Conservation (phyloP, 2,888 invertebrate species). For the Pyrrhosoma nymphula region DNA sequence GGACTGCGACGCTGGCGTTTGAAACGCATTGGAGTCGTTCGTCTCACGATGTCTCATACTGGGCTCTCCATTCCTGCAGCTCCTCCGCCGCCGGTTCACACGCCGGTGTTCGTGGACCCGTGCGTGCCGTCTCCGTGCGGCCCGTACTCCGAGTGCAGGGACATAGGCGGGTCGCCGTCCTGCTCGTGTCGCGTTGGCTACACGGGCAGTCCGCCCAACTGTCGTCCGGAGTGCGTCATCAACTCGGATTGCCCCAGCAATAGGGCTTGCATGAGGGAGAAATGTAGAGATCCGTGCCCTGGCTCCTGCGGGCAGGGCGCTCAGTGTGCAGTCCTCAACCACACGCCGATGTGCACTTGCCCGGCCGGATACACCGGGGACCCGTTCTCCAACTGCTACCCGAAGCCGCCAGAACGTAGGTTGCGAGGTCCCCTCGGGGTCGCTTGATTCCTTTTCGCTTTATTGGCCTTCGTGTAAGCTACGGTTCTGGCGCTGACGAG, state of each 20-base stretch:
- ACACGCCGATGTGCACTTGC: slow-evolving; percentile 89
- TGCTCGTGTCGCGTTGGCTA: slow-evolving; percentile 82
- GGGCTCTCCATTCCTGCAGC: slow-evolving; percentile 48
- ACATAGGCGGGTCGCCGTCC: slow-evolving; percentile 73
- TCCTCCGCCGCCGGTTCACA: slow-evolving; percentile 71
- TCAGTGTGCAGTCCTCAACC: slow-evolving; percentile 83
- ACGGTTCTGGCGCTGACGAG: neutral
- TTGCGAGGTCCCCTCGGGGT: neutral
- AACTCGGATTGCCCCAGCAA: slow-evolving; percentile 81
- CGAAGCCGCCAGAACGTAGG: slow-evolving; percentile 73
- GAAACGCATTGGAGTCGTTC: slow-evolving; percentile 45
- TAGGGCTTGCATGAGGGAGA: slow-evolving; percentile 81
- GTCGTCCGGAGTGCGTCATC: slow-evolving; percentile 82
- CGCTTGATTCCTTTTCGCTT: neutral
- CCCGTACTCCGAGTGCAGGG: slow-evolving; percentile 75
- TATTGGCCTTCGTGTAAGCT: neutral
- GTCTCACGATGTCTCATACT: slow-evolving; percentile 2
- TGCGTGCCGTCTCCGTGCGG: slow-evolving; percentile 80
- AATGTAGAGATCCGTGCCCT: slow-evolving; percentile 82
- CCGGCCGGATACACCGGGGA: slow-evolving; percentile 86
- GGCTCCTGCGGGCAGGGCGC: slow-evolving; percentile 81
- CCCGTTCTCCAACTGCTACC: slow-evolving; percentile 87
- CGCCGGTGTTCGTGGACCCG: slow-evolving; percentile 76
- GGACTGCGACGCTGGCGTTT: slow-evolving; percentile 38
- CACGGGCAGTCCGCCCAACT: slow-evolving; percentile 81